Percentiles rank a stretch among this genome's conserved stretches.
Evolutionary conservation across 2,888 invertebrate species (phyloP).

Genomic region (Ectemnius continuus): DNA sequence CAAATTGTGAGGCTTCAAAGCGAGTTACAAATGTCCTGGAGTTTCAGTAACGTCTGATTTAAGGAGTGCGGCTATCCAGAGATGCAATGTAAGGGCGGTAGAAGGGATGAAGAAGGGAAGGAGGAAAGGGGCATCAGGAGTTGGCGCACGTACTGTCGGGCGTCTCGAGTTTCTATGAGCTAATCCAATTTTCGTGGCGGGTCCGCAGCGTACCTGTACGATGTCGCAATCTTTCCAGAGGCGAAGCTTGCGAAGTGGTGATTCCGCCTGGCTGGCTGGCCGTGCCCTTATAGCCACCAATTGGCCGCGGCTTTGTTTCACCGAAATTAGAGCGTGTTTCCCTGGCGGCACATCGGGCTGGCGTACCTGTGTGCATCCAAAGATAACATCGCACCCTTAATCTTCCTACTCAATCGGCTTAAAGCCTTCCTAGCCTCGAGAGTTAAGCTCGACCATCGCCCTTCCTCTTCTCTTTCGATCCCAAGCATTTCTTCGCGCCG

Average conservation of each 20-base stretch:
- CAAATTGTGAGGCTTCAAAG: too few relatives aligned
- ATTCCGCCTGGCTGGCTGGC: slow-evolving; percentile 83
- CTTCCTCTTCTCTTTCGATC: too few relatives aligned
- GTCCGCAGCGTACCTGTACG: slow-evolving; percentile 81
- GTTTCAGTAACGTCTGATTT: too few relatives aligned
- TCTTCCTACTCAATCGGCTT: background rate
- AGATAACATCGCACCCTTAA: background rate
- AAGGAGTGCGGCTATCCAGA: too few relatives aligned
- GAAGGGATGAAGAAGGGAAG: too few relatives aligned
- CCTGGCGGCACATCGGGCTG: slow-evolving; percentile 91
- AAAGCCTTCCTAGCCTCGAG: too few relatives aligned
- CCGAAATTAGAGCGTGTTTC: slow-evolving; percentile 92
- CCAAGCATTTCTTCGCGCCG: too few relatives aligned
- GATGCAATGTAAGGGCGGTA: slow-evolving; percentile 18
- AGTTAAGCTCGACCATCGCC: too few relatives aligned
- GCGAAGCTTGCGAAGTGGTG: slow-evolving; percentile 77
- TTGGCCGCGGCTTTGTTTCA: slow-evolving; percentile 91
- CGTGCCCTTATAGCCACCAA: slow-evolving; percentile 90
- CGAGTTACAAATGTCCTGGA: too few relatives aligned
- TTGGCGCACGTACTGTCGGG: background rate
- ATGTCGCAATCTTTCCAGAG: slow-evolving; percentile 92
- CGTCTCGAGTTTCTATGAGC: slow-evolving; percentile 43
- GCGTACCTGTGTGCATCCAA: slow-evolving; percentile 66
- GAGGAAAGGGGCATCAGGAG: too few relatives aligned
- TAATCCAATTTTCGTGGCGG: slow-evolving; percentile 41